These are phyloP conservation scores for Spicauda simplicius DNA, from an alignment of 2,888 invertebrate species.

Conservation along the genomic window DNA sequence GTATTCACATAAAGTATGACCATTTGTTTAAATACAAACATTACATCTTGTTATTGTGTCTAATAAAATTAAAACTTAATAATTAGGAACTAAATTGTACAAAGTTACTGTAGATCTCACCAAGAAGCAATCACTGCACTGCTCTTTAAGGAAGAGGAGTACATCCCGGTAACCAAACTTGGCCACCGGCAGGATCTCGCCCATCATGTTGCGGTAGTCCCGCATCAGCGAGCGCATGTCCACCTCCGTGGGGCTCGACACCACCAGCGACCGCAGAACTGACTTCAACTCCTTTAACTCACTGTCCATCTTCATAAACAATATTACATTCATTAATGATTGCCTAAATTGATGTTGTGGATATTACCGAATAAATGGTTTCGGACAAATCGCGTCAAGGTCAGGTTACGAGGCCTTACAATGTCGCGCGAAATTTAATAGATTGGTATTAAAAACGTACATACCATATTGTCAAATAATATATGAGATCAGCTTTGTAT, in stretches of 20 bases:
- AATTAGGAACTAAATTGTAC: too few relatives aligned
- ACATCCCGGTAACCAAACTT: conserved; percentile 65
- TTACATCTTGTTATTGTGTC: too few relatives aligned
- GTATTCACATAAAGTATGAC: too few relatives aligned
- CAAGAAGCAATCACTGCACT: conserved; percentile 67
- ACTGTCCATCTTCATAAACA: conserved; percentile 55
- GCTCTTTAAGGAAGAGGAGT: conserved; percentile 62
- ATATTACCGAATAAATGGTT: too few relatives aligned
- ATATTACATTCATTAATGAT: not conserved
- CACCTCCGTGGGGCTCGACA: conserved; percentile 68
- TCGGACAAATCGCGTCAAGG: too few relatives aligned
- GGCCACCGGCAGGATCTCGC: conserved; percentile 55
- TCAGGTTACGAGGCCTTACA: too few relatives aligned
- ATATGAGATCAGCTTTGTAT: too few relatives aligned
- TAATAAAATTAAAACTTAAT: too few relatives aligned
- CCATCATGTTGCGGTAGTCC: conserved; percentile 70
- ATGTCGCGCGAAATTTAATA: too few relatives aligned
- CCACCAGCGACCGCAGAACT: conserved; percentile 68
- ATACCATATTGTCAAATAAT: too few relatives aligned
- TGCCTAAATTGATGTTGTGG: not conserved
- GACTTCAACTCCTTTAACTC: conserved; percentile 64
- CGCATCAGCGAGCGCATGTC: conserved; percentile 61
- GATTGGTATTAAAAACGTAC: too few relatives aligned
- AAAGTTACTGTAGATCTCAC: conserved; percentile 50
- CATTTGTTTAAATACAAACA: too few relatives aligned